A percentile compares a stretch with the other conserved stretches of the same genome.
Conservation (phyloP, 2,113 vertebrate genomes). For the Rhinolophus sinicus region DNA sequence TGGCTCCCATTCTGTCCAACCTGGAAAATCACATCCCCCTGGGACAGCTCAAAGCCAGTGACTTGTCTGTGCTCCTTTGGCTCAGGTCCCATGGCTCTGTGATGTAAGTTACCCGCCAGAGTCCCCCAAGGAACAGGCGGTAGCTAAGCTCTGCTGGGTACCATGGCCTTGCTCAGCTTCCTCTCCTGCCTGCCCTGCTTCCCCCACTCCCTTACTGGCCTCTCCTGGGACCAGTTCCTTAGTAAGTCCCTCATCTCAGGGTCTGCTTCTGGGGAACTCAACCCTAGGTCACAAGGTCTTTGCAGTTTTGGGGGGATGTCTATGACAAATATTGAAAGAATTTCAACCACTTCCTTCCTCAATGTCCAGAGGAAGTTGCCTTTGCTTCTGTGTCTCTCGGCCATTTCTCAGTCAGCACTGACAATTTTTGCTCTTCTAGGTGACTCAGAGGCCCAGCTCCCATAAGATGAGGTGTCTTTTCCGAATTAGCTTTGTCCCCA, state of each 20-base stretch:
- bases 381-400: not conserved
- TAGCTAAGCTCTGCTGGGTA: not conserved
- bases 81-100: not conserved
- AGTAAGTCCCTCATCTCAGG: not conserved
- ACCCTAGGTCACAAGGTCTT: not conserved
- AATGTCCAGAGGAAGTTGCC: not conserved
- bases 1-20: not conserved
- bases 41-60: not conserved
- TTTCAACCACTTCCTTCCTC: not conserved
- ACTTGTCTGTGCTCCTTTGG: not conserved
- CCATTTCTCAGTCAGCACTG: not conserved
- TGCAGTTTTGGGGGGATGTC: not conserved
- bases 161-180: not conserved
- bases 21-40: not conserved
- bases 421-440: slow-evolving; percentile 84
- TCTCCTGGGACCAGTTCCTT: not conserved
- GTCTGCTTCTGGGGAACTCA: not conserved
- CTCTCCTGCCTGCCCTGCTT: not conserved
- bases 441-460: slow-evolving; percentile 97
- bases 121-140: not conserved
- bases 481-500: slow-evolving; percentile 98
- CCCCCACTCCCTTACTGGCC: not conserved
- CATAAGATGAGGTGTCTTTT: slow-evolving; percentile 99
- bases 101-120: not conserved
- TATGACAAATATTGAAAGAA: not conserved